These are phyloP conservation scores for Poecilia latipinna DNA, from an alignment of 2,113 vertebrate species.

Conservation along the genomic window DNA sequence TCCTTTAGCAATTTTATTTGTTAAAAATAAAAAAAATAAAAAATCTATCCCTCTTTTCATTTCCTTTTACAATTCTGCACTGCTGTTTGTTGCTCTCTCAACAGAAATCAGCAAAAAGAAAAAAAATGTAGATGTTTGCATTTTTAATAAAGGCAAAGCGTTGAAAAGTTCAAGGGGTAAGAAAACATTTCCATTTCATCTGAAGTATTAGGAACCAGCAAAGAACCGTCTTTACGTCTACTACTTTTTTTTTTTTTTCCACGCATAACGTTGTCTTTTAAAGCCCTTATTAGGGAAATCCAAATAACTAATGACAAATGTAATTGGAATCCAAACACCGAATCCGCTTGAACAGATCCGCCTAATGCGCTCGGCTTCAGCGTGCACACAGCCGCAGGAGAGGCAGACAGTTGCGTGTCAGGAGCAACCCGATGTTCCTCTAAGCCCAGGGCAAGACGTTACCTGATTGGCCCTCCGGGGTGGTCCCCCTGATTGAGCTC, in stretches of 20 bases:
- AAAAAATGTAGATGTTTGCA: no score
- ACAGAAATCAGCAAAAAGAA: background rate
- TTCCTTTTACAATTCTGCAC: background rate
- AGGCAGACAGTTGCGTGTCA: slow-evolving; percentile 16
- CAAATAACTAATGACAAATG: slow-evolving; percentile 41
- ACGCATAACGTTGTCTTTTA: background rate
- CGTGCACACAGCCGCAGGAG: slow-evolving; percentile 23
- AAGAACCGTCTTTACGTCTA: background rate
- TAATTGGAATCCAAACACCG: slow-evolving; percentile 41
- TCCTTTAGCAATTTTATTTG: background rate
- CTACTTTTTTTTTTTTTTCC: background rate
- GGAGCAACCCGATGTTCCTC: slow-evolving; percentile 44
- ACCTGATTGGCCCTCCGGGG: slow-evolving; percentile 69
- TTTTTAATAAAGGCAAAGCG: background rate
- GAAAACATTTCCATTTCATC: background rate
- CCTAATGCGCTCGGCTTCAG: background rate
- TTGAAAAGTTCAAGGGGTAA: background rate
- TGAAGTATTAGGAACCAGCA: background rate
- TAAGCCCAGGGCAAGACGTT: slow-evolving; percentile 53
- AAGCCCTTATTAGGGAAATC: slow-evolving; percentile 33
- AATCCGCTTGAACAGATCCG: slow-evolving; percentile 26
- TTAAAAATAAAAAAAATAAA: background rate
- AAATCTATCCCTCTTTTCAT: background rate
- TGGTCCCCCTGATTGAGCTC: slow-evolving; percentile 70
- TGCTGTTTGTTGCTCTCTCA: background rate